Evolutionary conservation across 2,888 invertebrate species (phyloP), one percentile per base, ranked within the genome.

Genomic region (Rugalucina vietnamica): DNA sequence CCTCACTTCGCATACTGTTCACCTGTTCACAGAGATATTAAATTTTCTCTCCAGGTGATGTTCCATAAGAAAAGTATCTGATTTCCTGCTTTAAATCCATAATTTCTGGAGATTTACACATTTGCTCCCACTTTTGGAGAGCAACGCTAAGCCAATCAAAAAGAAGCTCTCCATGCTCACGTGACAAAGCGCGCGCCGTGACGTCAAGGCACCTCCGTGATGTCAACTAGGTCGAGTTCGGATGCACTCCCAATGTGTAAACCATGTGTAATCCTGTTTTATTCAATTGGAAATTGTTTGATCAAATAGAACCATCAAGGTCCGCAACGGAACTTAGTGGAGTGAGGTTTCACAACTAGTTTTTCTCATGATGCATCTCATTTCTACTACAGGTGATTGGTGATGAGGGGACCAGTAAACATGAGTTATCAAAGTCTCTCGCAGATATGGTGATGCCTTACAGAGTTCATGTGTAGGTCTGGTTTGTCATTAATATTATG

Each of bases 351-450:
- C 10, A 12, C 43, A 43, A 12, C 43, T 43, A 18, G 10, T 43
- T 8, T 12, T 43, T 43, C n/a, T n/a, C n/a, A n/a, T 43, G 18
- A 43, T 8, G 43, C 18, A 12, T 12, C 8, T 8, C 8, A 43
- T 43, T 8, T 43, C 27, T 14, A 5, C 74, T 86, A 49, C 81
- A 86, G 86, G 37, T 86, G 36, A 71, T 86, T 39, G 86, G 86
- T 29, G 70, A 74, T 54, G 84, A 86, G 43, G 84, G 84, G 0
- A 86, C 80, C 24, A 84, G 84, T 43, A 84, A 84, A 43, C 84
- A 84, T 81, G 82, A 54, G 32, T 77, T 86, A n/a, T 79, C 82
- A 34, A 77, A 79, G 29, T 77, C 75, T 77, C 78, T 86, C 21
- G 50, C 76, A n/a, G 81, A 75, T 21, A 79, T 84, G 71, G 84